Evolutionary conservation across 2,113 vertebrate genomes (phyloP).

Genomic region (Heloderma charlesbogerti): DNA sequence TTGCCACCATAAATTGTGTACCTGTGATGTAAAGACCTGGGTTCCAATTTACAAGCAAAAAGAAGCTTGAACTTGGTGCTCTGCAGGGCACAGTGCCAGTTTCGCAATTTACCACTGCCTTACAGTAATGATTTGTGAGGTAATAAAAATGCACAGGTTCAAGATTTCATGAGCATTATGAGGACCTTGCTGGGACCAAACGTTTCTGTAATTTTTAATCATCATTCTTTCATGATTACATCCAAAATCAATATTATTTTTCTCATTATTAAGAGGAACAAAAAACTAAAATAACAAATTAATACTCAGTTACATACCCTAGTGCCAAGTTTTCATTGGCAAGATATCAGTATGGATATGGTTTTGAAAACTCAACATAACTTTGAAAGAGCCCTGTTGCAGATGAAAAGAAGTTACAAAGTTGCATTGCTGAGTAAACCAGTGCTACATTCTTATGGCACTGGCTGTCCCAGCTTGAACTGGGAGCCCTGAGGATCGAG

Average conservation of each 20-base stretch:
- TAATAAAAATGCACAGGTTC: constrained; percentile 73
- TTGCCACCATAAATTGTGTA: constrained; percentile 67
- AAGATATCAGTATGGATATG: constrained; percentile 49
- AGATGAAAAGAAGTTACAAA: constrained; percentile 18
- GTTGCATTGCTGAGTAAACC: neutral
- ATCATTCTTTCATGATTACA: constrained; percentile 67
- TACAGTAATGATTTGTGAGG: constrained; percentile 74
- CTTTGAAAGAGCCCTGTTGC: constrained; percentile 59
- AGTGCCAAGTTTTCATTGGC: constrained; percentile 68
- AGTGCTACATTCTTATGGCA: neutral
- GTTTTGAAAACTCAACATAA: constrained; percentile 61
- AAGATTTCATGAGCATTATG: constrained; percentile 73
- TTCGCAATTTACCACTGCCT: constrained; percentile 71
- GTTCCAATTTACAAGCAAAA: constrained; percentile 76
- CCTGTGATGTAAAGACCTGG: constrained; percentile 62
- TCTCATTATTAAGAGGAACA: constrained; percentile 74
- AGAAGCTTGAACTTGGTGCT: constrained; percentile 68
- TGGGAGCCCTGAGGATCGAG: neutral
- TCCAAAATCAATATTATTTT: constrained; percentile 81
- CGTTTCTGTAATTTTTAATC: constrained; percentile 73
- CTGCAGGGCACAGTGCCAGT: constrained; percentile 65
- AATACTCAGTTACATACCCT: constrained; percentile 57
- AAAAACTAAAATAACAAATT: constrained; percentile 73
- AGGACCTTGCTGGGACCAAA: constrained; percentile 70
- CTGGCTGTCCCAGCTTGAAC: neutral